Percentiles rank a stretch among this genome's conserved stretches.
phyloP scores from a whole-genome alignment of 2,888 invertebrate species.

The Maniola hyperantus region DNA sequence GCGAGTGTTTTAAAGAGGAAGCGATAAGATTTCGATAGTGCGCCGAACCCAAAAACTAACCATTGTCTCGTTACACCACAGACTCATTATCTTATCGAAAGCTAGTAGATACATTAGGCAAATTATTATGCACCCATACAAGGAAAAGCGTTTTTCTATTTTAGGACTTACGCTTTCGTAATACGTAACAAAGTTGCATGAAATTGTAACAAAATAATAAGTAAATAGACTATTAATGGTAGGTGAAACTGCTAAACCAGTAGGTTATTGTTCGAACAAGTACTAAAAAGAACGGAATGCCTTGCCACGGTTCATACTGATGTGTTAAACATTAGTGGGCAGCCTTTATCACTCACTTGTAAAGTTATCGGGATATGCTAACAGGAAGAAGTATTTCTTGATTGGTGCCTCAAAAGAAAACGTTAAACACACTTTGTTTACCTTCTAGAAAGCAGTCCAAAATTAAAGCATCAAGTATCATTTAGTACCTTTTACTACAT shows the following conservation, averaged over 20 bases:
- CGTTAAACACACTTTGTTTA: no score
- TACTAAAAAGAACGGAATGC: slow-evolving; percentile 46
- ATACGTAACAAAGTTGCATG: slow-evolving; percentile 13
- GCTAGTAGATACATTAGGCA: slow-evolving; percentile 15
- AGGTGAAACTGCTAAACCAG: slow-evolving; percentile 3
- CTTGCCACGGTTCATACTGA: slow-evolving; percentile 9
- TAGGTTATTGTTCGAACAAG: slow-evolving; percentile 11
- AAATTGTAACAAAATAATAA: neutral
- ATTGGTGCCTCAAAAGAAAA: slow-evolving; percentile 1
- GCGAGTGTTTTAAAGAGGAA: slow-evolving; percentile 66
- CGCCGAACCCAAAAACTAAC: slow-evolving; percentile 62
- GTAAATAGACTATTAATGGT: neutral
- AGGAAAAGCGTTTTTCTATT: slow-evolving; percentile 46
- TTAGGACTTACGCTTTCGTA: slow-evolving; percentile 38
- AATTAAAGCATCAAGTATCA: no score
- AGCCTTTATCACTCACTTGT: slow-evolving; percentile 23
- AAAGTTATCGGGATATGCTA: slow-evolving; percentile 8
- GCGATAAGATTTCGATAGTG: slow-evolving; percentile 62
- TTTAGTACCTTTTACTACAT: no score
- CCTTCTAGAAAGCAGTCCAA: no score
- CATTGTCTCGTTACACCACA: slow-evolving; percentile 29
- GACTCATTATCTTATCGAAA: slow-evolving; percentile 35
- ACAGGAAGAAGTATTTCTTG: slow-evolving; percentile 1
- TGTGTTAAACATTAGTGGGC: slow-evolving; percentile 30
- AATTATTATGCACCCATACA: slow-evolving; percentile 44